phyloP scores from a whole-genome alignment of 2,113 vertebrate genomes.

The Alosa alosa region DNA sequence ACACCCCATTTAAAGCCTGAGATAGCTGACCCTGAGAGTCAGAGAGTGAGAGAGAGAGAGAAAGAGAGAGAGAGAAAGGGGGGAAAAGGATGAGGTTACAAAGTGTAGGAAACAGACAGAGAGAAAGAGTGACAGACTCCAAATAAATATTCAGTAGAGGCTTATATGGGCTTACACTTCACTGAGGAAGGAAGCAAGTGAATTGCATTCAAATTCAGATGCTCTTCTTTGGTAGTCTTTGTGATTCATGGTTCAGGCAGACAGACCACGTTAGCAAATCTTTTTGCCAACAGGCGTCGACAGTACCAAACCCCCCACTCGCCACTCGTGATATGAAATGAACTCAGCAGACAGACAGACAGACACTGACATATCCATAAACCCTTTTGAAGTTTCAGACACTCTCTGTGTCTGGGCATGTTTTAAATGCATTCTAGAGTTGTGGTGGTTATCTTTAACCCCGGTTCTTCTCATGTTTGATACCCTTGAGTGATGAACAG shows the following conservation, averaged over 20 bases:
- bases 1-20: conserved; percentile 93
- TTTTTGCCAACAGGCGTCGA: not conserved
- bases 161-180: not conserved
- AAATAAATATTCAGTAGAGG: not conserved
- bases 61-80: not conserved
- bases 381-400: not conserved
- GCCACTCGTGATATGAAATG: not conserved
- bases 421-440: not conserved
- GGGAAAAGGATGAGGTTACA: not conserved
- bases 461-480: not conserved
- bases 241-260: not conserved
- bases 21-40: conserved; percentile 87
- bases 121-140: not conserved
- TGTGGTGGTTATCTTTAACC: not conserved
- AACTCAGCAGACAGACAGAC: not conserved
- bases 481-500: conserved; percentile 9
- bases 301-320: not conserved
- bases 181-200: not conserved
- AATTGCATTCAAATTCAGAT: not conserved
- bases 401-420: not conserved
- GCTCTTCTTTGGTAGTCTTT: not conserved
- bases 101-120: not conserved
- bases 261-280: not conserved
- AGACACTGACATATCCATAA: not conserved
- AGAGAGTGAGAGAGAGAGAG: not conserved